Conservation (phyloP, 2,113 vertebrate species). For the Poeciliopsis retropinna region DNA sequence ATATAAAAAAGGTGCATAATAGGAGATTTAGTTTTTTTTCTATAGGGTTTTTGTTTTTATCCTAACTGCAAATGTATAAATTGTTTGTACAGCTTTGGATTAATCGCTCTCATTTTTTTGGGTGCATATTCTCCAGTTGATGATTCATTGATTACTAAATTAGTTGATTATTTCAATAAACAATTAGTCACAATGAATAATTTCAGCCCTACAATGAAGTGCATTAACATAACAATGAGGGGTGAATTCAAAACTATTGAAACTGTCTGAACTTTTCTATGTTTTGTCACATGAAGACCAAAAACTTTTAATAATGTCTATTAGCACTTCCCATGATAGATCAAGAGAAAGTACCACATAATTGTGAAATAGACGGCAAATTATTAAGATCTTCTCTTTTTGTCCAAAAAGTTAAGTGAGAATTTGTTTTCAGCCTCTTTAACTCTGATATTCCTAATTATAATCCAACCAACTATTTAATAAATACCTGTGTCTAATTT, state of each 20-base stretch:
- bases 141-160: too few species aligned
- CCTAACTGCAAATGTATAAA: too few species aligned
- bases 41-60: too few species aligned
- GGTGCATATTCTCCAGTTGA: too few species aligned
- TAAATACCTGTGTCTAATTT: too few species aligned
- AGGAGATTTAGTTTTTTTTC: too few species aligned
- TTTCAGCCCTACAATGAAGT: background rate
- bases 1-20: too few species aligned
- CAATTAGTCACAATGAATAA: too few species aligned
- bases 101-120: too few species aligned
- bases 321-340: background rate
- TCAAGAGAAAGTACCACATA: background rate
- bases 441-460: background rate
- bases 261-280: background rate
- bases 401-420: background rate
- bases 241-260: too few species aligned
- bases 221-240: background rate
- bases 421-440: background rate
- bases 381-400: background rate
- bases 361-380: background rate
- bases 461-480: background rate
- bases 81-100: too few species aligned
- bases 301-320: background rate
- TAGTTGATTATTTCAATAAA: too few species aligned
- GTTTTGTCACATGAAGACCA: background rate